These are phyloP conservation scores for Andrena trimmerana DNA, from an alignment of 2,888 invertebrate species.

Conservation along the genomic window DNA sequence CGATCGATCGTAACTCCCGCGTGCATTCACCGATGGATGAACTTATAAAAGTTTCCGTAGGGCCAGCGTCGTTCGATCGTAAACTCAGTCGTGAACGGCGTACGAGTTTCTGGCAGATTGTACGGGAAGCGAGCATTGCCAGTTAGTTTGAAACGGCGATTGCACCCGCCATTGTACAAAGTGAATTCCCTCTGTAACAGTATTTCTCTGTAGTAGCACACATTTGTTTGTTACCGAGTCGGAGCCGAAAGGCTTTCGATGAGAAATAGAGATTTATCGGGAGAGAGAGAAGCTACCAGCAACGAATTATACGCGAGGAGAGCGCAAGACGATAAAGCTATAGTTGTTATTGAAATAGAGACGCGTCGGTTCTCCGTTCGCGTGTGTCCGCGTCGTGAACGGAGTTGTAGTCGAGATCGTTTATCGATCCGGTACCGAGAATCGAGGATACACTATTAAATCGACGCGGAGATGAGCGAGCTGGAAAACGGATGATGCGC, in stretches of 20 bases:
- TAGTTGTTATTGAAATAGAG: constrained; percentile 37
- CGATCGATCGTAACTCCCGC: constrained; percentile 57
- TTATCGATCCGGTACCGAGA: constrained; percentile 48
- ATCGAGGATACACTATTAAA: constrained; percentile 49
- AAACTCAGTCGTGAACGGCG: constrained; percentile 53
- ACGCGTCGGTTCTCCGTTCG: constrained; percentile 13
- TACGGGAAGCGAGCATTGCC: constrained; percentile 45
- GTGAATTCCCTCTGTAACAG: constrained; percentile 17
- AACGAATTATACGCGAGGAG: background rate
- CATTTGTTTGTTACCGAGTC: constrained; percentile 42
- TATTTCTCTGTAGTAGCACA: constrained; percentile 27
- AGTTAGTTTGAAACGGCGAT: constrained; percentile 47
- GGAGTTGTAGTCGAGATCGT: constrained; percentile 51
- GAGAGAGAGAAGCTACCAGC: background rate
- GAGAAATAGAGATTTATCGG: background rate
- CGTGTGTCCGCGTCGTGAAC: constrained; percentile 10
- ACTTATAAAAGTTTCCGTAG: constrained; percentile 58
- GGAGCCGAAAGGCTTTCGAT: background rate
- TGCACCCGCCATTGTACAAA: constrained; percentile 39
- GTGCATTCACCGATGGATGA: constrained; percentile 51
- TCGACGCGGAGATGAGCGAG: constrained; percentile 43
- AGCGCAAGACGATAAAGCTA: background rate
- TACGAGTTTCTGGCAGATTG: constrained; percentile 62
- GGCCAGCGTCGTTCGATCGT: constrained; percentile 50
- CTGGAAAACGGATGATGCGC: constrained; percentile 51